These are phyloP conservation scores for Damaliscus lunatus DNA, from an alignment of 2,113 vertebrate species.

Conservation along the genomic window DNA sequence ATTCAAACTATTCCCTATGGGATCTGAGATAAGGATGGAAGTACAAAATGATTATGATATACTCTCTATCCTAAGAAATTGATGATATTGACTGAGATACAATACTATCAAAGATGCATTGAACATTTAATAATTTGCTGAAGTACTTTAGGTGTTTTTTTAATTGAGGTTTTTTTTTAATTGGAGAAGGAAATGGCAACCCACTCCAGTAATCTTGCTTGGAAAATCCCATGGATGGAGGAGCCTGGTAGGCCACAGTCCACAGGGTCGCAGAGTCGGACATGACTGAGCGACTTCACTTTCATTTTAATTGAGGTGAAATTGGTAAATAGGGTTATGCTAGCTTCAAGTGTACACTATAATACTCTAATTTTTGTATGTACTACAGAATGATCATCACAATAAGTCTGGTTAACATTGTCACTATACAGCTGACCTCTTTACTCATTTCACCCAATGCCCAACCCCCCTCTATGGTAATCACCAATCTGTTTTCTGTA, in stretches of 20 bases:
- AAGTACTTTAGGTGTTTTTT: neutral
- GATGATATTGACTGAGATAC: neutral
- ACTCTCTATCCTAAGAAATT: neutral
- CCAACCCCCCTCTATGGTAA: neutral
- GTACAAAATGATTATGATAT: neutral
- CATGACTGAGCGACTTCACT: neutral
- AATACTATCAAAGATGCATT: neutral
- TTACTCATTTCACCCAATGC: neutral
- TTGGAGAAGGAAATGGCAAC: neutral
- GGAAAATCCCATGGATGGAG: neutral
- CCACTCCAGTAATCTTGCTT: neutral
- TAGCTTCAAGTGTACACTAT: neutral
- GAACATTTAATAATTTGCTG: neutral
- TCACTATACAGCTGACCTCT: neutral
- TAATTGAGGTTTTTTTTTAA: neutral
- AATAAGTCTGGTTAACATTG: neutral
- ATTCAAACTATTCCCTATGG: neutral
- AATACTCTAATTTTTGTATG: neutral
- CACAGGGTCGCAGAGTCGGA: accelerated
- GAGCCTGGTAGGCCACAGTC: neutral
- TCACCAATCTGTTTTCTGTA: neutral
- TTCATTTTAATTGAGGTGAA: neutral
- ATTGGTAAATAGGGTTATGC: neutral
- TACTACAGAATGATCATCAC: neutral
- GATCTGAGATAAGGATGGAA: neutral